Conservation (phyloP, 2,888 invertebrate genomes). For the Lasioglossum vierecki region DNA sequence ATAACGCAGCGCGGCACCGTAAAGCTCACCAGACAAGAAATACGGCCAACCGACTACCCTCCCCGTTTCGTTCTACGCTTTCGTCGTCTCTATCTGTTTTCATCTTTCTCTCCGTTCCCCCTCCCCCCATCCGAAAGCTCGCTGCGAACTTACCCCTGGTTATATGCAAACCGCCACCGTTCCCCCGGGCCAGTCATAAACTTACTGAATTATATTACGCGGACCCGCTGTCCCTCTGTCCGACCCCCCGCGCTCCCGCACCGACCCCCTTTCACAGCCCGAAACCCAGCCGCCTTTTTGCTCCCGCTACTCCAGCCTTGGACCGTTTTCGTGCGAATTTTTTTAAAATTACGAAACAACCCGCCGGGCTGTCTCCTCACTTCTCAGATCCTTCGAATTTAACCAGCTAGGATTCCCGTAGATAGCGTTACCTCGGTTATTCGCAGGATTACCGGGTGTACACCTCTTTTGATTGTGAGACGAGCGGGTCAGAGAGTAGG, state of each 20-base stretch:
- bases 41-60: constrained; percentile 80
- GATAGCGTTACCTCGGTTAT: neutral
- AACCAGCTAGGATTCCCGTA: neutral
- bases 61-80: constrained; percentile 56
- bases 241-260: constrained; percentile 29
- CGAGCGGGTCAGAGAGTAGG: neutral
- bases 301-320: constrained; percentile 5
- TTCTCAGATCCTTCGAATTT: neutral
- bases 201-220: constrained; percentile 83
- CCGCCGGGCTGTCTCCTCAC: neutral
- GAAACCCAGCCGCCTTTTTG: constrained; percentile 40
- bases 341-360: constrained; percentile 48
- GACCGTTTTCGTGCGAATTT: constrained; percentile 34
- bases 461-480: neutral
- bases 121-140: constrained; percentile 62
- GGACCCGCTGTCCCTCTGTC: constrained; percentile 70
- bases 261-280: neutral
- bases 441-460: neutral
- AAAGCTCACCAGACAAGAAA: constrained; percentile 84
- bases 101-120: constrained; percentile 62
- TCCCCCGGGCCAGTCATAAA: constrained; percentile 83
- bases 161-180: constrained; percentile 83
- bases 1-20: constrained; percentile 81
- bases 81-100: constrained; percentile 56
- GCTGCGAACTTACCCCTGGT: constrained; percentile 82